Evolutionary conservation across 2,888 invertebrate genomes (phyloP).

Genomic region (Phorcus lineatus): DNA sequence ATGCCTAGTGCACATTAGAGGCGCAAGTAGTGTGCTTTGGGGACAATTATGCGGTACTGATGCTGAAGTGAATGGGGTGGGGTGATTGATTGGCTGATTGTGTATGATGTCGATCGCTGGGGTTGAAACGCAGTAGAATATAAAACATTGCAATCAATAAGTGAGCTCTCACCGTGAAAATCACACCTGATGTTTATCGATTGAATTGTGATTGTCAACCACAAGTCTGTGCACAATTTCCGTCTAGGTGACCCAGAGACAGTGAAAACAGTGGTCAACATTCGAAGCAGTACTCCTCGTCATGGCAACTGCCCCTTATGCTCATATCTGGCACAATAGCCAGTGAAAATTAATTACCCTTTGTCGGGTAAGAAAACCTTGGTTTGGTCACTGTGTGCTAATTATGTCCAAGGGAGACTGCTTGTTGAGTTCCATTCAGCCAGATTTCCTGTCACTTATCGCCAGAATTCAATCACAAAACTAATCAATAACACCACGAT

Average conservation of each 20-base stretch:
- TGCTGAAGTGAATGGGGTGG: neutral
- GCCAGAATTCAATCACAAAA: constrained; percentile 13
- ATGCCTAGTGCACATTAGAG: constrained; percentile 14
- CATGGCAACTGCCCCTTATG: constrained; percentile 25
- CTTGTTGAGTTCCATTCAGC: constrained; percentile 17
- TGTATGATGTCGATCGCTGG: constrained; percentile 13
- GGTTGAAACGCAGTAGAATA: constrained; percentile 9
- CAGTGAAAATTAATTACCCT: constrained; percentile 29
- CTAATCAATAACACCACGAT: neutral
- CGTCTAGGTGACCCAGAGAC: constrained; percentile 2
- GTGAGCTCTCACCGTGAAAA: constrained; percentile 21
- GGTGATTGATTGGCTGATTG: constrained; percentile 15
- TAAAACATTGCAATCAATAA: constrained; percentile 21
- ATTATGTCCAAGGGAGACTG: constrained; percentile 17
- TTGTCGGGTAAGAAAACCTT: constrained; percentile 19
- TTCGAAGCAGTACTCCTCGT: neutral
- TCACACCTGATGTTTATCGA: constrained; percentile 27
- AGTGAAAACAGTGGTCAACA: neutral
- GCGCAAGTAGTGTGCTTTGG: neutral
- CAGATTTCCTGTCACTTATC: constrained; percentile 30
- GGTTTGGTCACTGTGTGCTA: constrained; percentile 14
- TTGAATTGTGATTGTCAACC: neutral
- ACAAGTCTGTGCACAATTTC: constrained; percentile 28
- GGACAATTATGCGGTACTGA: neutral
- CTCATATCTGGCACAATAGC: constrained; percentile 8